These are phyloP conservation scores for Trachurus trachurus DNA, from an alignment of 2,797 vertebrate genomes.

Conservation along the genomic window DNA sequence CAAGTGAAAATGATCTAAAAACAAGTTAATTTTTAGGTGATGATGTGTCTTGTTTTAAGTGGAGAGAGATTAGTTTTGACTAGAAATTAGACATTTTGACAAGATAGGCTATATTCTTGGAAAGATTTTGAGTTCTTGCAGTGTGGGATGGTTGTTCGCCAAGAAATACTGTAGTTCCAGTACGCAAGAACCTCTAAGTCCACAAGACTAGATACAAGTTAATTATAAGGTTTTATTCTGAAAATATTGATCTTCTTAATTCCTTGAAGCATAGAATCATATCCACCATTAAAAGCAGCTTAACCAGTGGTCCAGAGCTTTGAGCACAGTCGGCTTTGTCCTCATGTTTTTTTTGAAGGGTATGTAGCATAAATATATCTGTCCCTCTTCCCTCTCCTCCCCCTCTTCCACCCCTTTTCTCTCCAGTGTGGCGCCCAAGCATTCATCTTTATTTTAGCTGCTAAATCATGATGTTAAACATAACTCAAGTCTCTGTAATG, in stretches of 20 bases:
- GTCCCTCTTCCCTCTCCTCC: neutral
- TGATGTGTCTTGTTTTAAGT: too few relatives aligned
- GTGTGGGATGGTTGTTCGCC: too few relatives aligned
- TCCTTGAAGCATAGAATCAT: too few relatives aligned
- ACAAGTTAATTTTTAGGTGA: too few relatives aligned
- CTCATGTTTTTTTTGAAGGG: slow-evolving; percentile 6
- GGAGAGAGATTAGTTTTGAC: too few relatives aligned
- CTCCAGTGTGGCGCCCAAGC: neutral
- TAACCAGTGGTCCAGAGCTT: too few relatives aligned
- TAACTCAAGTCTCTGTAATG: slow-evolving; percentile 64
- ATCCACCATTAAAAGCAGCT: neutral
- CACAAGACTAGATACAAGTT: neutral
- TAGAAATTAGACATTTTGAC: too few relatives aligned
- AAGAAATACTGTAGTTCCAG: neutral
- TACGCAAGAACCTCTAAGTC: neutral
- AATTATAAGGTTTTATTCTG: neutral
- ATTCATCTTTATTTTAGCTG: slow-evolving; percentile 64
- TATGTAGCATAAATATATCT: neutral
- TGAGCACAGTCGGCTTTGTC: neutral
- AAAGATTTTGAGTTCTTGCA: too few relatives aligned
- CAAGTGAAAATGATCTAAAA: too few relatives aligned
- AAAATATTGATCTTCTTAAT: too few relatives aligned
- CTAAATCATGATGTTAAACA: slow-evolving; percentile 70
- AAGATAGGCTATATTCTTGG: too few relatives aligned
- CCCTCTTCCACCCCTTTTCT: neutral